Evolutionary conservation across 37 sponge, comb jelly and placozoan species (phyloP).

Genomic region (Diacarnus erythraeanus): DNA sequence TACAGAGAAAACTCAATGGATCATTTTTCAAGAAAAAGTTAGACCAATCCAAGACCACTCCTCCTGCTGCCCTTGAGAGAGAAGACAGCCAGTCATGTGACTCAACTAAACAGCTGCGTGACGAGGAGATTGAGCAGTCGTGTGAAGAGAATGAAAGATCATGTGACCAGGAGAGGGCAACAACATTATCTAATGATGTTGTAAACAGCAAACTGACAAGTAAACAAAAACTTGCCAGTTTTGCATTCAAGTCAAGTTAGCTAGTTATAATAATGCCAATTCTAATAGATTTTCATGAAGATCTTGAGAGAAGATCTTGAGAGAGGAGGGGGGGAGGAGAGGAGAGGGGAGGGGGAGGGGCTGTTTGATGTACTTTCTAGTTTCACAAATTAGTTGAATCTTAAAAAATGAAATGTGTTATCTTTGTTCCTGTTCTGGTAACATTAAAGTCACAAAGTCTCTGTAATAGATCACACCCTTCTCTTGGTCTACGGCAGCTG

Average conservation of each 20-base stretch:
- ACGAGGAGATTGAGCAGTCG: too few relatives aligned
- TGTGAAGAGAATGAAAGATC: neutral
- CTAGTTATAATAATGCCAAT: neutral
- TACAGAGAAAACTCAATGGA: slow-evolving; percentile 6
- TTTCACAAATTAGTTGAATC: slow-evolving; percentile 5
- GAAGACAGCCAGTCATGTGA: neutral
- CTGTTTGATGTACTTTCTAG: too few relatives aligned
- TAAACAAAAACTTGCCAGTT: slow-evolving; percentile 6
- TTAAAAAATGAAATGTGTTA: neutral
- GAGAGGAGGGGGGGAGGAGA: too few relatives aligned
- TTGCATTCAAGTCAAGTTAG: slow-evolving; percentile 23
- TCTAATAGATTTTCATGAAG: neutral
- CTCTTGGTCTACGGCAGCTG: slow-evolving; percentile 84
- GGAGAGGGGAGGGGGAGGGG: too few relatives aligned
- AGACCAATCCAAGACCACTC: neutral
- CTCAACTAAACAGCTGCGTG: neutral
- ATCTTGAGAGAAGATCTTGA: too few relatives aligned
- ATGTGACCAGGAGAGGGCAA: neutral
- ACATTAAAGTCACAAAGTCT: slow-evolving; percentile 77
- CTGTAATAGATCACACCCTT: slow-evolving; percentile 62
- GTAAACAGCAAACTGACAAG: neutral
- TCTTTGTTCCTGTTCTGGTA: slow-evolving; percentile 50
- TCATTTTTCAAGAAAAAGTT: slow-evolving; percentile 7
- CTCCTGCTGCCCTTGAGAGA: neutral
- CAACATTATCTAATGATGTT: neutral